phyloP scores from a whole-genome alignment of 1,140 invertebrate species.

The Theocolax elegans region DNA sequence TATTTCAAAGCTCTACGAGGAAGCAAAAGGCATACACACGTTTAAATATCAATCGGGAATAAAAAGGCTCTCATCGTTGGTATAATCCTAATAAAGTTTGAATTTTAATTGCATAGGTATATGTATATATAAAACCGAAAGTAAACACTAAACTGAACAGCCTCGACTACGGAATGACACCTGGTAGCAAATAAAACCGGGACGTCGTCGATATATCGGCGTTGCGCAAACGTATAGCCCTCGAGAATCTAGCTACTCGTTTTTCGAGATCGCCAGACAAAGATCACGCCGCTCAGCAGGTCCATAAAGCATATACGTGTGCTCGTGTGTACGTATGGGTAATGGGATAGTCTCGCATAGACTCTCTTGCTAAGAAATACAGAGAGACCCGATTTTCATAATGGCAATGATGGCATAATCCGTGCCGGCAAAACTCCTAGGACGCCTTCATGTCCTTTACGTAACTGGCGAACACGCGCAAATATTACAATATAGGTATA shows the following conservation, averaged over 20 bases:
- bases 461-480: constrained; percentile 18
- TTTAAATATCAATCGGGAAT: too few relatives aligned
- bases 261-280: not conserved
- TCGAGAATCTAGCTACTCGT: not conserved
- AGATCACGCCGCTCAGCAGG: too few relatives aligned
- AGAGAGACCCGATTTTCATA: constrained; percentile 25
- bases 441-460: constrained; percentile 33
- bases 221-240: too few relatives aligned
- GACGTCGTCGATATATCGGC: too few relatives aligned
- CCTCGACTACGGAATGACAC: not conserved
- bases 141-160: not conserved
- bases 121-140: not conserved
- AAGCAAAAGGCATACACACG: too few relatives aligned
- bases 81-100: too few relatives aligned
- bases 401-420: constrained; percentile 30
- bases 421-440: constrained; percentile 21
- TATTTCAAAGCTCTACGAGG: too few relatives aligned
- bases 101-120: too few relatives aligned
- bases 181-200: too few relatives aligned
- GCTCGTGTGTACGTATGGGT: not conserved
- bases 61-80: too few relatives aligned
- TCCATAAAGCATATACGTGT: not conserved
- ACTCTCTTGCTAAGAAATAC: not conserved
- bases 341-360: not conserved
- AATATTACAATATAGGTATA: constrained; percentile 40